Evolutionary conservation across 2,797 vertebrate genomes (phyloP).

Genomic region (Lepilemur septentrionalis): DNA sequence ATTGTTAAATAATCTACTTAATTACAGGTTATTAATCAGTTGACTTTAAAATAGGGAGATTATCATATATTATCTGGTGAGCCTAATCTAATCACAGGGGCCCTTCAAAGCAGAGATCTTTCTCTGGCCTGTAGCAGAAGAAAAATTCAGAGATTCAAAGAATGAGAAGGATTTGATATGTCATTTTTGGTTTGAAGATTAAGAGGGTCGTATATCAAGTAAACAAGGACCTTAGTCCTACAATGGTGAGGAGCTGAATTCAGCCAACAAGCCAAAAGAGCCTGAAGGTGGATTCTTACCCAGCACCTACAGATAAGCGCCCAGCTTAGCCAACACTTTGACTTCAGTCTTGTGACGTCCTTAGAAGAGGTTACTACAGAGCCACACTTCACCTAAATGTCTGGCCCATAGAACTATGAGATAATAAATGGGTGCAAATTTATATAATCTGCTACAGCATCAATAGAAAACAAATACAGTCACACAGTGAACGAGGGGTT

Average conservation of each 20-base stretch:
- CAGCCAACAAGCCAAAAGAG: neutral
- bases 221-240: neutral
- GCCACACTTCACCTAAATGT: neutral
- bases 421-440: neutral
- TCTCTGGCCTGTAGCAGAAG: neutral
- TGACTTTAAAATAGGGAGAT: conserved; percentile 1
- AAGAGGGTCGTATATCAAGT: neutral
- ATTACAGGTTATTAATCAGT: neutral
- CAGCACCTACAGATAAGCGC: neutral
- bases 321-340: neutral
- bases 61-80: neutral
- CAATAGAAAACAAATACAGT: neutral
- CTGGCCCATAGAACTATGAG: neutral
- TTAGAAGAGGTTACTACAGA: neutral
- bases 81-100: neutral
- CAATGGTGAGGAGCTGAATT: neutral
- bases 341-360: neutral
- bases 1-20: neutral
- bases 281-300: neutral
- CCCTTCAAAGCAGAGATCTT: neutral
- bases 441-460: neutral
- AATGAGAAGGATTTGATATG: neutral
- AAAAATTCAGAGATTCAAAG: neutral
- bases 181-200: neutral
- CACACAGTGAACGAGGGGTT: neutral